phyloP scores from a whole-genome alignment of 2,888 invertebrate species.

The Pristionchus mayeri region DNA sequence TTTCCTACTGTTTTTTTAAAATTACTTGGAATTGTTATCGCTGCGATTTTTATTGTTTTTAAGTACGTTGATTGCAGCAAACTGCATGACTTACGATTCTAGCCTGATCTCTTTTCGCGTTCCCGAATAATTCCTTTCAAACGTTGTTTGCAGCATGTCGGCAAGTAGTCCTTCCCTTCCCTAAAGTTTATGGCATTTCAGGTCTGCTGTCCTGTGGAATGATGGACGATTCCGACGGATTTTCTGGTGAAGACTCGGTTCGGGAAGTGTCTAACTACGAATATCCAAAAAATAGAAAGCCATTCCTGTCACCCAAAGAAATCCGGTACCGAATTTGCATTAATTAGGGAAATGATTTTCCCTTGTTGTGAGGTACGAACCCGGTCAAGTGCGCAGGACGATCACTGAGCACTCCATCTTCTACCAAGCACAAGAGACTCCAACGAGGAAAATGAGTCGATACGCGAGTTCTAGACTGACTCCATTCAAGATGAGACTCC shows the following conservation, averaged over 20 bases:
- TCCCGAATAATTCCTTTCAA: too few species aligned
- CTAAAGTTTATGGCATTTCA: too few species aligned
- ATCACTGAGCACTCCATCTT: conserved; percentile 1
- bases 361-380: conserved; percentile 8
- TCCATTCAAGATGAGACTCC: background rate
- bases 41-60: too few species aligned
- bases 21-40: too few species aligned
- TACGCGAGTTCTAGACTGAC: conserved; percentile 17
- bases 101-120: too few species aligned
- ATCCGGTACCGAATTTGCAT: conserved; percentile 12
- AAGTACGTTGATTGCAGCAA: too few species aligned
- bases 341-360: background rate
- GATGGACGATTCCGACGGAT: conserved; percentile 23
- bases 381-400: conserved; percentile 28
- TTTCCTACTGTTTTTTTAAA: background rate
- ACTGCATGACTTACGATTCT: too few species aligned
- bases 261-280: background rate
- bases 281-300: background rate
- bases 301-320: background rate
- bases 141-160: background rate
- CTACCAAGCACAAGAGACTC: background rate
- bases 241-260: conserved; percentile 7
- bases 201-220: too few species aligned
- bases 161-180: background rate
- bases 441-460: conserved; percentile 13